phyloP scores from a whole-genome alignment of 2,797 vertebrate species.

The Cheirogaleus major region DNA sequence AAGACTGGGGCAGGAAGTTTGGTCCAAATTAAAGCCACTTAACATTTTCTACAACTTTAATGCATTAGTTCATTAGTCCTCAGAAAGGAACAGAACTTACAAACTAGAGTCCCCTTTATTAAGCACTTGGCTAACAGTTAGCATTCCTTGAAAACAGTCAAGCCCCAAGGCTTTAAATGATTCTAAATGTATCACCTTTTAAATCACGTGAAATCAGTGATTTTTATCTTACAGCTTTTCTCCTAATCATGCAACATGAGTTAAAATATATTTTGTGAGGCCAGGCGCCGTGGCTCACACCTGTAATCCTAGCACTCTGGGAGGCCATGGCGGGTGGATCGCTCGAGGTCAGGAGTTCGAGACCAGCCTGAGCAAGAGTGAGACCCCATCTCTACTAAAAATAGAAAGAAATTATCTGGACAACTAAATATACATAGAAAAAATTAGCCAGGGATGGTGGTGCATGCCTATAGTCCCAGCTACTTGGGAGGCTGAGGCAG shows the following conservation, averaged over 20 bases:
- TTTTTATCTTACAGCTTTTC: background rate
- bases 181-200: background rate
- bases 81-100: background rate
- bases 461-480: too few species aligned
- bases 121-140: background rate
- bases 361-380: too few species aligned
- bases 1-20: background rate
- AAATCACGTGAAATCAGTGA: background rate
- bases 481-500: too few species aligned
- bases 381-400: too few species aligned
- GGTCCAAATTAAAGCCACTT: background rate
- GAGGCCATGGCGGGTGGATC: too few species aligned
- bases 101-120: background rate
- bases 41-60: background rate
- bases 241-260: background rate
- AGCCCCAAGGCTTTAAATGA: background rate
- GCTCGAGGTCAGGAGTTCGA: too few species aligned
- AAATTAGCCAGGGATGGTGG: too few species aligned
- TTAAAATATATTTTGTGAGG: background rate
- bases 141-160: slow-evolving; percentile 23
- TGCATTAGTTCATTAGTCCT: background rate
- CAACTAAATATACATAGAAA: too few species aligned
- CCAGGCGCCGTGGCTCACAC: too few species aligned
- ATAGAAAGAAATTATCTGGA: too few species aligned
- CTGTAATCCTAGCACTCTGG: too few species aligned